Evolutionary conservation across 2,888 invertebrate genomes (phyloP).

Genomic region (Antitype chi): DNA sequence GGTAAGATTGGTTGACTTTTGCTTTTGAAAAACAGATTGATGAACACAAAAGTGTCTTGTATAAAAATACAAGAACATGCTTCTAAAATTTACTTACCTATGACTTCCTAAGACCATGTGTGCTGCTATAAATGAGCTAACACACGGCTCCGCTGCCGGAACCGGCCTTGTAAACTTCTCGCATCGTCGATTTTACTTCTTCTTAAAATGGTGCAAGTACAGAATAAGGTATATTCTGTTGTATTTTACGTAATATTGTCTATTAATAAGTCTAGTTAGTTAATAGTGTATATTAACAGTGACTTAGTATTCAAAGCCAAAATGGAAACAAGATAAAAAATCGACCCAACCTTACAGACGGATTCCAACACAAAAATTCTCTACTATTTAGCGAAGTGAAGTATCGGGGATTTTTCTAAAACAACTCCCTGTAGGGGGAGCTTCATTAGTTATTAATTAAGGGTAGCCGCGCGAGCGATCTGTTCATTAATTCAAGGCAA

Average conservation of each 20-base stretch:
- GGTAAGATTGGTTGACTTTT: no score
- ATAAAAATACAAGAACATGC: neutral
- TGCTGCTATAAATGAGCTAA: conserved; percentile 27
- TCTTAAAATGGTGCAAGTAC: no score
- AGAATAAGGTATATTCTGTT: no score
- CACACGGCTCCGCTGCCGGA: neutral
- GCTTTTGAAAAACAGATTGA: neutral
- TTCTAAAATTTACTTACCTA: conserved; percentile 11
- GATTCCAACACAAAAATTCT: conserved; percentile 26
- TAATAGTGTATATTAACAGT: neutral
- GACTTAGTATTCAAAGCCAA: neutral
- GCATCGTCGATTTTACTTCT: neutral
- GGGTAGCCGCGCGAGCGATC: conserved; percentile 75
- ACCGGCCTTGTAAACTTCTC: conserved; percentile 36
- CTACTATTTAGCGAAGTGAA: conserved; percentile 54
- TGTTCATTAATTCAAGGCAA: conserved; percentile 81
- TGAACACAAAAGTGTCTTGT: neutral
- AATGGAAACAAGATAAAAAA: neutral
- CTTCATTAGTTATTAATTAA: conserved; percentile 83
- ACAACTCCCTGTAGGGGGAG: conserved; percentile 61
- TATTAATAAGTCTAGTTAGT: no score
- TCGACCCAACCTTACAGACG: neutral
- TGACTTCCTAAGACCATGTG: neutral
- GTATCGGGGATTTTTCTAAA: conserved; percentile 66
- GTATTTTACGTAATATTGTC: neutral